A percentile compares a stretch with the other conserved stretches of the same genome.
phyloP scores from a whole-genome alignment of 2,113 vertebrate genomes.

The Coptodon rendalli region DNA sequence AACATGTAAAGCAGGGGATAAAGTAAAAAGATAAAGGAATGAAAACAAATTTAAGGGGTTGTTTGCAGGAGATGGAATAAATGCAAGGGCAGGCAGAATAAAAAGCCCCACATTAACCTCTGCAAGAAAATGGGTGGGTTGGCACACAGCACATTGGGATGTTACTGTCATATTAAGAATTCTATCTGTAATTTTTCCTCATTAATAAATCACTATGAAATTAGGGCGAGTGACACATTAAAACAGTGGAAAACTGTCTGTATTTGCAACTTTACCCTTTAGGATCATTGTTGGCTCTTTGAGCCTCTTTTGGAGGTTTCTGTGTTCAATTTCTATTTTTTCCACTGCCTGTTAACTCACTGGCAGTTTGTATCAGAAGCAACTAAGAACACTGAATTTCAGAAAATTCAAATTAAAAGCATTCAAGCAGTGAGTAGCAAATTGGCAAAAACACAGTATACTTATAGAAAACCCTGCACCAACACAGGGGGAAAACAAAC shows the following conservation, averaged over 20 bases:
- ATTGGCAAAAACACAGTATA: neutral
- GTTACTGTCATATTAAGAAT: conserved; percentile 16
- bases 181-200: conserved; percentile 12
- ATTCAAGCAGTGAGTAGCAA: neutral
- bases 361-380: neutral
- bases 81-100: neutral
- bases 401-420: neutral
- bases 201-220: conserved; percentile 33
- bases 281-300: neutral
- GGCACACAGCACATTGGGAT: neutral
- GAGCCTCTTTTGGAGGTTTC: neutral
- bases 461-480: neutral
- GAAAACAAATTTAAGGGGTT: neutral
- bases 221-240: conserved; percentile 13
- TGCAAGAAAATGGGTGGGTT: neutral
- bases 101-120: neutral
- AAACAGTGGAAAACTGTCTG: neutral
- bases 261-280: neutral
- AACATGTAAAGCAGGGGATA: neutral
- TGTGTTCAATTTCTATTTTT: neutral
- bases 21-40: neutral
- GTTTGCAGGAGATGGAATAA: neutral
- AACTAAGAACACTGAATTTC: neutral
- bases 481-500: neutral
- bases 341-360: neutral